Evolutionary conservation across 53 echinoderm and acorn worm species (phyloP), one percentile per base, ranked within the genome.

Genomic region (Antedon mediterranea): DNA sequence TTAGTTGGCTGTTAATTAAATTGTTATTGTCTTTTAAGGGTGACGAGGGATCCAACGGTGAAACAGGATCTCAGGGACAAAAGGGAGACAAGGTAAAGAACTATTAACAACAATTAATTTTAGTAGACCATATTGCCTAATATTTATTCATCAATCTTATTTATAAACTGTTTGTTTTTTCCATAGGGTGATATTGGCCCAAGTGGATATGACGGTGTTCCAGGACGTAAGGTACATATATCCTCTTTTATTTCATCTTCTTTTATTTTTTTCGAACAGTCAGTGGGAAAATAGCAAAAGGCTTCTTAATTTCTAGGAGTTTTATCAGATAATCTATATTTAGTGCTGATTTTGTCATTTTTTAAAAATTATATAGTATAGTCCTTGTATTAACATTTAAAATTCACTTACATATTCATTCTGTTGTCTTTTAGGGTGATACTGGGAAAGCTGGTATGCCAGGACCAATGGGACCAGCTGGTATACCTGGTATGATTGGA

Each of bases 41-140:
- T 57, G 57, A 57, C 23, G 2, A 23, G 1, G 57, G 57, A 2
- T 26, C 1, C 9, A 13, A 57, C 18, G 57, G 57, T 18, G 57
- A 57, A 23, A 1, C 20, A 2, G 57, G 57, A 43, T 0, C 0
- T 0, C 28, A 28, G 28, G 93, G 93, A 84, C 28, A 70, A 71
- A 84, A 81, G n/a, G 88, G 88, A 74, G 74, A 81, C n/a, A 80
- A 18, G 81, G 88, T 84, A 44, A 84, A 74, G 29, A 31, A 57
- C n/a, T n/a, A n/a, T n/a, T 28, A 30, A 43, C 31, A 31, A 31
- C 73, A 73, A 11, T 73, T 28, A 11, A 8, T 13, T 29, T 26
- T 11, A 73, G 73, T 29, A 73, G 7, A 11, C 73, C 30, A 26
- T 73, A 73, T 13, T 7, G 29, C 8, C 9, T 73, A 30, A 11